phyloP scores from a whole-genome alignment of 2,888 invertebrate species.

The Harmothoe impar region DNA sequence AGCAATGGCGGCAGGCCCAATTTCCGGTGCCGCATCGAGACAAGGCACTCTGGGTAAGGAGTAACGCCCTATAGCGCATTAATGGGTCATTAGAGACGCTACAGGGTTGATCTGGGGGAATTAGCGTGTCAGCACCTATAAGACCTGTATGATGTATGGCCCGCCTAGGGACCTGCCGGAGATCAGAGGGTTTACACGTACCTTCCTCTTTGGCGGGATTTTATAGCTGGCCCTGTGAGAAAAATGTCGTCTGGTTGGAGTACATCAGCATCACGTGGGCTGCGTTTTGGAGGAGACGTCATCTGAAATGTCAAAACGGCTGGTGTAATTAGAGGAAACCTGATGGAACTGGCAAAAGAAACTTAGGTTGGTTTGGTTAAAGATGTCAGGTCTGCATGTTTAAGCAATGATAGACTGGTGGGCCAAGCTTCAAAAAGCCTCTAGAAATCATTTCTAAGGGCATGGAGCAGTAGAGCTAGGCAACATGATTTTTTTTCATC shows the following conservation, averaged over 20 bases:
- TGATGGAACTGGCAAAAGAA: neutral
- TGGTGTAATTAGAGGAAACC: neutral
- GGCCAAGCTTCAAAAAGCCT: too few species aligned
- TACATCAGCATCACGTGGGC: neutral
- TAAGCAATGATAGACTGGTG: too few species aligned
- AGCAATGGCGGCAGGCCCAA: constrained; percentile 41
- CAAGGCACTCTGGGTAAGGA: constrained; percentile 30
- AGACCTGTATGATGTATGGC: constrained; percentile 16
- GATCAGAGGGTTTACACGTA: neutral
- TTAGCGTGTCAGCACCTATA: constrained; percentile 44
- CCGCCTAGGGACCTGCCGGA: neutral
- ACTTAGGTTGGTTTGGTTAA: neutral
- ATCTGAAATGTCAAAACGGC: neutral
- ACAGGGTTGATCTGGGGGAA: neutral
- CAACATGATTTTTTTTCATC: too few species aligned
- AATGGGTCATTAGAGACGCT: constrained; percentile 41
- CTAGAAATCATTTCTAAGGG: too few species aligned
- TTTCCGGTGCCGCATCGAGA: constrained; percentile 18
- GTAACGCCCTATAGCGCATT: constrained; percentile 17
- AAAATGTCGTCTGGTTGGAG: constrained; percentile 13
- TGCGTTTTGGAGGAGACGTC: neutral
- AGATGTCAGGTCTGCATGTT: neutral
- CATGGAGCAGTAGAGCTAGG: too few species aligned
- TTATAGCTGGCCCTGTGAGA: neutral
- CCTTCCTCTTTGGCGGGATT: neutral